phyloP scores from a whole-genome alignment of 2,888 invertebrate species.

The Drosophila cyrtoloma region DNA sequence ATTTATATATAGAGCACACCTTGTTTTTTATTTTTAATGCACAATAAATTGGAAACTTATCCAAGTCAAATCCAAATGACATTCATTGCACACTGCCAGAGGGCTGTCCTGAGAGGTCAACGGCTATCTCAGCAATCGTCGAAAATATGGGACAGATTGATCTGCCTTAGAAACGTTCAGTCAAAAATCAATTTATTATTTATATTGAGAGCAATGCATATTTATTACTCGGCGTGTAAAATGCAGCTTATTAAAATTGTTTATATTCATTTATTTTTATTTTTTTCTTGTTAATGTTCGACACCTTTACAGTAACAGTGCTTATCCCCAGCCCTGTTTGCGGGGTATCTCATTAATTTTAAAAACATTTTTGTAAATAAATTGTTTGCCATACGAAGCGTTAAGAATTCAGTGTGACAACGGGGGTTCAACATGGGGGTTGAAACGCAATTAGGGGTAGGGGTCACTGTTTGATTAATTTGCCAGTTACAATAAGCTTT shows the following conservation, averaged over 20 bases:
- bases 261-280: neutral
- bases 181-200: neutral
- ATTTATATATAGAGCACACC: conserved; percentile 29
- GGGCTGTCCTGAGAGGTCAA: conserved; percentile 23
- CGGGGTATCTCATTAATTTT: conserved; percentile 71
- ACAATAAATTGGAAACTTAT: conserved; percentile 77
- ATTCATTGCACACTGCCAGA: conserved; percentile 63
- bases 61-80: conserved; percentile 73
- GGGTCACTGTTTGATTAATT: conserved; percentile 10
- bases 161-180: neutral
- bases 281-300: conserved; percentile 39
- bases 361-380: conserved; percentile 61
- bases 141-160: conserved; percentile 22
- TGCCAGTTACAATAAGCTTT: conserved; percentile 29
- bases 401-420: conserved; percentile 55
- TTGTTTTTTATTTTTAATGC: conserved; percentile 46
- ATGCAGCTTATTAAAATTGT: neutral
- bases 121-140: neutral
- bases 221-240: neutral
- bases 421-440: conserved; percentile 22
- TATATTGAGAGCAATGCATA: neutral
- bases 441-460: conserved; percentile 21
- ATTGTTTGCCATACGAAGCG: conserved; percentile 71
- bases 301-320: conserved; percentile 66
- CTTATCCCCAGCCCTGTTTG: conserved; percentile 10